Percentiles rank a stretch among this genome's conserved stretches.
phyloP scores from a whole-genome alignment of 2,113 vertebrate species.

The Oriolus oriolus region DNA sequence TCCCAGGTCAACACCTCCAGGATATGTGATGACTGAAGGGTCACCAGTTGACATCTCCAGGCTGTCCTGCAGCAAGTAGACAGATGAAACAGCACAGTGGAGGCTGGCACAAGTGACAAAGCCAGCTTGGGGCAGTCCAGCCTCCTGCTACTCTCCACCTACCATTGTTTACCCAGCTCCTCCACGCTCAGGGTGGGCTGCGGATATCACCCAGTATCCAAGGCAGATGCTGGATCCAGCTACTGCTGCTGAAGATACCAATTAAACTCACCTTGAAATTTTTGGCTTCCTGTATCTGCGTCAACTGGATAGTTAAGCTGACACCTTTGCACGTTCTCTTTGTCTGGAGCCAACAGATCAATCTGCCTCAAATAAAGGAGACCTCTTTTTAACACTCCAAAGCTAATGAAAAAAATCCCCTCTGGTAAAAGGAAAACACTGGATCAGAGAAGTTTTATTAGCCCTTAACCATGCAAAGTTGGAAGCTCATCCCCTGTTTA shows the following conservation, averaged over 20 bases:
- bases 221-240: background rate
- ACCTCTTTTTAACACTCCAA: conserved; percentile 37
- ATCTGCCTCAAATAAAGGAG: conserved; percentile 24
- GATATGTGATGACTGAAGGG: background rate
- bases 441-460: conserved; percentile 50
- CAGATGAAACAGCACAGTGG: rapidly evolving
- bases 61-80: rapidly evolving
- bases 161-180: rapidly evolving
- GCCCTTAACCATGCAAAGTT: conserved; percentile 42
- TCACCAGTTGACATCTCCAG: background rate
- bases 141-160: background rate
- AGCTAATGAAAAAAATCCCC: conserved; percentile 49
- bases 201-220: background rate
- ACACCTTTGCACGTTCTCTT: background rate
- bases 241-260: background rate
- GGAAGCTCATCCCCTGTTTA: conserved; percentile 34
- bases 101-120: background rate
- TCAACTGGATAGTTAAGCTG: background rate
- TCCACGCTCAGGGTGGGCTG: rapidly evolving
- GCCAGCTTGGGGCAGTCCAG: rapidly evolving
- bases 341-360: conserved; percentile 39
- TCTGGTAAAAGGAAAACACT: conserved; percentile 32
- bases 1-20: background rate
- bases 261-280: background rate
- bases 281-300: background rate